Percentiles rank a stretch among this genome's conserved stretches.
These are phyloP conservation scores for Erythrocebus patas DNA, from an alignment of 2,113 vertebrate species.

Conservation along the genomic window DNA sequence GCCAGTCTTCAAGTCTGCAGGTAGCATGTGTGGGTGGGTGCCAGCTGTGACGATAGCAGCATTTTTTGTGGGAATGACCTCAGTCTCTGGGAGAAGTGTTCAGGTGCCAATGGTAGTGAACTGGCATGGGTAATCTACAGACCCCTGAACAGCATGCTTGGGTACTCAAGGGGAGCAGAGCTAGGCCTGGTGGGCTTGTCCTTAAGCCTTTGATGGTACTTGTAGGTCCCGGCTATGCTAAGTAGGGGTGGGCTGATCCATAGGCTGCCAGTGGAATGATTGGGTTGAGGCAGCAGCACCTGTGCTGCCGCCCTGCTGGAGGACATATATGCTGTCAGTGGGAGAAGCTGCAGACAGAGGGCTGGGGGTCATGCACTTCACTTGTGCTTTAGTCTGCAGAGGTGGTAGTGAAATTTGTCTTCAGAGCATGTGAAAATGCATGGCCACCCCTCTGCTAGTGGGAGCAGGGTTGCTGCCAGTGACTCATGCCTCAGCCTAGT, in stretches of 20 bases:
- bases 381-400: not conserved
- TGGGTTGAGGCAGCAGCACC: not conserved
- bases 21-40: not conserved
- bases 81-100: not conserved
- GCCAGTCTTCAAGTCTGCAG: not conserved
- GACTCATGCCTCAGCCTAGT: not conserved
- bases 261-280: not conserved
- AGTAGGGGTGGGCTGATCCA: not conserved
- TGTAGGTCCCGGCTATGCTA: not conserved
- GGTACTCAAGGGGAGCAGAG: not conserved
- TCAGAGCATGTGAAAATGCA: not conserved
- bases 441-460: not conserved
- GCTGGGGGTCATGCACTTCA: not conserved
- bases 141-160: not conserved
- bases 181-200: not conserved
- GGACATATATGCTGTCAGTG: not conserved
- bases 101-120: not conserved
- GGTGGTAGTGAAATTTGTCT: not conserved
- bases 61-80: not conserved
- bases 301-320: not conserved
- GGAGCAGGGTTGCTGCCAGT: not conserved
- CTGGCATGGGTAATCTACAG: not conserved
- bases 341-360: not conserved
- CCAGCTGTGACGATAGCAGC: no score
- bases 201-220: not conserved